These are phyloP conservation scores for Stigmatopora argus DNA, from an alignment of 2,113 vertebrate genomes.

Conservation along the genomic window DNA sequence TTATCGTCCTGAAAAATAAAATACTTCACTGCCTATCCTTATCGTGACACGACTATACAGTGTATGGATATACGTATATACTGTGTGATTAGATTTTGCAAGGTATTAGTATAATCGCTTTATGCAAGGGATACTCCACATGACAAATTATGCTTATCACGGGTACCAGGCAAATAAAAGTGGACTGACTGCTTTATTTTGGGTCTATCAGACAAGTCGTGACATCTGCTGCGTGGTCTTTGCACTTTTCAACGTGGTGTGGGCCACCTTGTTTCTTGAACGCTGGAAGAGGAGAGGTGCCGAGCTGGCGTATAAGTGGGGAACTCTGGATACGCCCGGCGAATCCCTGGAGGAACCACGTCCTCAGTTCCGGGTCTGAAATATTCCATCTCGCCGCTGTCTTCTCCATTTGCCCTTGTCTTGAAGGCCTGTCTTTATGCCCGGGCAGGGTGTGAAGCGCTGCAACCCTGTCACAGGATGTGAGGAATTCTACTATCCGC, in stretches of 20 bases:
- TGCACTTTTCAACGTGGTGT: slow-evolving; percentile 93
- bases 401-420: neutral
- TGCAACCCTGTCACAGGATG: slow-evolving; percentile 88
- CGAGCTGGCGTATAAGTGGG: slow-evolving; percentile 95
- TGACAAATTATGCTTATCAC: neutral
- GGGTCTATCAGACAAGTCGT: slow-evolving; percentile 80
- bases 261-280: slow-evolving; percentile 94
- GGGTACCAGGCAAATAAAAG: neutral
- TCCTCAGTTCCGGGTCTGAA: slow-evolving; percentile 88
- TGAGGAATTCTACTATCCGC: slow-evolving; percentile 91
- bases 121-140: neutral
- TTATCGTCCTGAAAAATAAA: too few species aligned
- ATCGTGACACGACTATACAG: too few species aligned
- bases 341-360: slow-evolving; percentile 91
- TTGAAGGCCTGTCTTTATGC: slow-evolving; percentile 7
- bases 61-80: neutral
- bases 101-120: neutral
- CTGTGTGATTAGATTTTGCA: neutral
- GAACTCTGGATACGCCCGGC: slow-evolving; percentile 82
- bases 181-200: neutral
- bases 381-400: neutral
- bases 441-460: slow-evolving; percentile 78
- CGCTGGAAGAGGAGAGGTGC: slow-evolving; percentile 93
- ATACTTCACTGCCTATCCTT: too few species aligned
- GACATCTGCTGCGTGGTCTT: slow-evolving; percentile 96